phyloP scores from a whole-genome alignment of 1,140 invertebrate species.

The Nasonia giraulti region DNA sequence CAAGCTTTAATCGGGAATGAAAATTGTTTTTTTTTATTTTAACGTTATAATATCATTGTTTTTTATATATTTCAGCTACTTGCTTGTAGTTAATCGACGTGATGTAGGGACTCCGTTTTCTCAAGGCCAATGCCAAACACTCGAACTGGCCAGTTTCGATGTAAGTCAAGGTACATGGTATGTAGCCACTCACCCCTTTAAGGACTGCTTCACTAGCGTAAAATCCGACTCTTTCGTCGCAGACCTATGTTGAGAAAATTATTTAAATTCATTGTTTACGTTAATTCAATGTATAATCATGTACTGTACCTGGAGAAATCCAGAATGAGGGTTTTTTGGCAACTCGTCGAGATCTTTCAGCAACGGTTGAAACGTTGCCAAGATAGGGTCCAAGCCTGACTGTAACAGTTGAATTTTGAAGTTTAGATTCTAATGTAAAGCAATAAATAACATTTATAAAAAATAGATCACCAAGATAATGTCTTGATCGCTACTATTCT shows the following conservation, averaged over 20 bases:
- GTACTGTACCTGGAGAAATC: conserved; percentile 12
- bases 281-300: background rate
- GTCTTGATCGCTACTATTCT: conserved; percentile 56
- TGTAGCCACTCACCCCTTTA: background rate
- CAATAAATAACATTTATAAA: background rate
- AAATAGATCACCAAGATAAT: conserved; percentile 48
- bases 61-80: background rate
- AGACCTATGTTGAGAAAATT: conserved; percentile 19
- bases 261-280: background rate
- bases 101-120: conserved; percentile 24
- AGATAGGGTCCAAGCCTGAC: conserved; percentile 1
- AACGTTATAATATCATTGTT: too few species aligned
- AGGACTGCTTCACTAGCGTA: conserved; percentile 8
- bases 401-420: background rate
- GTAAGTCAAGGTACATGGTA: conserved; percentile 27
- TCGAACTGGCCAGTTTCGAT: conserved; percentile 36
- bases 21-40: too few species aligned
- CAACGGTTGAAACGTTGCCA: background rate
- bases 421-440: background rate
- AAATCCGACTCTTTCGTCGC: conserved; percentile 31
- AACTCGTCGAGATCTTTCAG: conserved; percentile 17
- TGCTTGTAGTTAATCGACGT: conserved; percentile 26
- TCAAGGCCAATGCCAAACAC: conserved; percentile 16
- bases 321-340: conserved; percentile 11
- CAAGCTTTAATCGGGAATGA: background rate